Percentiles rank a stretch among this genome's conserved stretches.
Evolutionary conservation across 2,113 vertebrate genomes (phyloP).

Genomic region (Calidris pygmaea): DNA sequence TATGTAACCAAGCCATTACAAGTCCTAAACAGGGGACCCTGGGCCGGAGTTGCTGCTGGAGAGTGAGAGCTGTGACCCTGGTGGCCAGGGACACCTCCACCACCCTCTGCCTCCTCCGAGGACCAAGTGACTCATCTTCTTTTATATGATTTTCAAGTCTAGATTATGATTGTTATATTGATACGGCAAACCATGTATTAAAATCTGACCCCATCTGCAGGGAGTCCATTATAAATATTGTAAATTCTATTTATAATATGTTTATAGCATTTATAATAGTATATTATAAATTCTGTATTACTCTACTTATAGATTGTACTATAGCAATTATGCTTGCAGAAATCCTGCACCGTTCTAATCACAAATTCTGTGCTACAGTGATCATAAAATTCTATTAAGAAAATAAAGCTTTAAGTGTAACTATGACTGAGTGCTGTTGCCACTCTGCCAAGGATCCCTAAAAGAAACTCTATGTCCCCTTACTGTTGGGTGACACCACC

Average conservation of each 20-base stretch:
- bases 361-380: not conserved
- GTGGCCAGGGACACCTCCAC: not conserved
- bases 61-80: accelerated
- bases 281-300: not conserved
- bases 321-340: not conserved
- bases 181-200: not conserved
- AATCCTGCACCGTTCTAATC: not conserved
- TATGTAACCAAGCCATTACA: not conserved
- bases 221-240: no score
- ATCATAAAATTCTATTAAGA: not conserved
- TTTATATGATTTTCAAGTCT: not conserved
- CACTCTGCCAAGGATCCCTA: not conserved
- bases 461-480: not conserved
- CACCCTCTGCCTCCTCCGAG: not conserved
- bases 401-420: not conserved
- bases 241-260: no score
- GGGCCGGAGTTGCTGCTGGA: not conserved
- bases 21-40: not conserved
- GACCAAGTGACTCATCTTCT: not conserved
- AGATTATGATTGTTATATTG: not conserved
- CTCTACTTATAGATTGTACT: not conserved
- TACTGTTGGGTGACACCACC: accelerated
- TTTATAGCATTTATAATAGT: no score
- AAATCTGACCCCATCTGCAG: not conserved
- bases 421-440: not conserved